Evolutionary conservation across 2,797 vertebrate species (phyloP), one percentile per base, ranked within the genome.

Genomic region (Australoheros facetus): DNA sequence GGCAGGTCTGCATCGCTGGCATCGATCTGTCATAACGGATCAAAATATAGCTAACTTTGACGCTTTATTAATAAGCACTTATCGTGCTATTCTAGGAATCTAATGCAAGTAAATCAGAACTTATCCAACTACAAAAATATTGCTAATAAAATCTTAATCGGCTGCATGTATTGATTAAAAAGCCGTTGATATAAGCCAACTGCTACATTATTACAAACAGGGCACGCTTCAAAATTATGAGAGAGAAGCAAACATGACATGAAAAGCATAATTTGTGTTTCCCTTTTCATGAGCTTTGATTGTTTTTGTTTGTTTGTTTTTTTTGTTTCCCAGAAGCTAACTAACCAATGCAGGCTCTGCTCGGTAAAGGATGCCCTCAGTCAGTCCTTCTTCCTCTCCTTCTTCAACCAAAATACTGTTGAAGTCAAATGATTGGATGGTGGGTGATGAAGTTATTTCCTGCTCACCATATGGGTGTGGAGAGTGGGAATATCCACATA

Each of bases 331-430:
- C 77, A 80, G 73, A 90, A 69, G 73, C 93, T 92, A 94, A 95
- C 94, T 94, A 95, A 98, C 97, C 97, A 98, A 95, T 96, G 97
- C 97, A 90, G 97, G 96, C 92, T 97, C 96, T 94, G 97, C 97
- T 94, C 91, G 96, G 95, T 97, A 98, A 94, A 98, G 91, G 93
- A 95, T 93, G 94, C 94, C 94, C 94, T 96, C 97, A 87, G 94
- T 82, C 91, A 94, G 95, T 92, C 95, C 96, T 92, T 95, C 96
- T 91, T 96, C 96, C 94, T 96, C 95, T 91, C 95, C 95, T 89
- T 96, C 96, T 95, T 95, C 95, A 93, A 95, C 90, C 93, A 95
- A 95, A 91, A 96, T 95, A 93, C 87, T 92, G 89, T 92, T 91
- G 95, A 95, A 96, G 94, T 96, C 95, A 95, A 96, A 95, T 94